A percentile compares a stretch with the other conserved stretches of the same genome.
These are phyloP conservation scores for Cassiopea andromeda DNA, from an alignment of 30 jellyfish, hydroid and myxozoan genomes.

Conservation along the genomic window DNA sequence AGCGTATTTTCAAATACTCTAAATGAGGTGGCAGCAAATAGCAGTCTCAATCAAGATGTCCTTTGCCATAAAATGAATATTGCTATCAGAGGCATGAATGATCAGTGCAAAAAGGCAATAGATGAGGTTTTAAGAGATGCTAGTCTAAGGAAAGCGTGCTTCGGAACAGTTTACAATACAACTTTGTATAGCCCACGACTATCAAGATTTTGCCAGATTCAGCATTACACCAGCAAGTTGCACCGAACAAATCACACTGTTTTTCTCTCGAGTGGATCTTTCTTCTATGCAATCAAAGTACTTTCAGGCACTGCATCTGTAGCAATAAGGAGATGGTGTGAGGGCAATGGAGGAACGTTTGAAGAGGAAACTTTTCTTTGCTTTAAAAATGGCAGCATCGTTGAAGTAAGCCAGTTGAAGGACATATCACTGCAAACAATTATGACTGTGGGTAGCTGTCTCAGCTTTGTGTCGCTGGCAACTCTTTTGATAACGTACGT, in stretches of 20 bases:
- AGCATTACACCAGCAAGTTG: background rate
- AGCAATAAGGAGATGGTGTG: conserved; percentile 32
- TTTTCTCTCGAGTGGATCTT: background rate
- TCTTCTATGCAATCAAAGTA: conserved; percentile 45
- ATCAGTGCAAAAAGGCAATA: conserved; percentile 1
- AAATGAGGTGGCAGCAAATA: background rate
- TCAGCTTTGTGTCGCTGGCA: conserved; percentile 15
- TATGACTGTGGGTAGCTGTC: conserved; percentile 13
- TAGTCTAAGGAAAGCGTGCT: background rate
- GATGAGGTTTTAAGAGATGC: background rate
- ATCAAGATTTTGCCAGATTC: background rate
- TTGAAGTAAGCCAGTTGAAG: background rate
- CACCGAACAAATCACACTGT: background rate
- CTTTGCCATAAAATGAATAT: conserved; percentile 15
- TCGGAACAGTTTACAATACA: background rate
- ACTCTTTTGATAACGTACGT: conserved; percentile 12
- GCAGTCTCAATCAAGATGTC: background rate
- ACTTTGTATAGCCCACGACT: background rate
- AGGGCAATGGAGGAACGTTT: conserved; percentile 35
- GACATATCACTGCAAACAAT: conserved; percentile 12
- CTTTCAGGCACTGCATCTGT: conserved; percentile 26
- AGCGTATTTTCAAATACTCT: background rate
- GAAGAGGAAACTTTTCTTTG: conserved; percentile 21
- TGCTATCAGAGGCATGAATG: background rate
- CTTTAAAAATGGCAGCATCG: conserved; percentile 18